Base-by-base conservation (phyloP, 2,888 invertebrate genomes). In the Anthrax anthrax region DNA sequence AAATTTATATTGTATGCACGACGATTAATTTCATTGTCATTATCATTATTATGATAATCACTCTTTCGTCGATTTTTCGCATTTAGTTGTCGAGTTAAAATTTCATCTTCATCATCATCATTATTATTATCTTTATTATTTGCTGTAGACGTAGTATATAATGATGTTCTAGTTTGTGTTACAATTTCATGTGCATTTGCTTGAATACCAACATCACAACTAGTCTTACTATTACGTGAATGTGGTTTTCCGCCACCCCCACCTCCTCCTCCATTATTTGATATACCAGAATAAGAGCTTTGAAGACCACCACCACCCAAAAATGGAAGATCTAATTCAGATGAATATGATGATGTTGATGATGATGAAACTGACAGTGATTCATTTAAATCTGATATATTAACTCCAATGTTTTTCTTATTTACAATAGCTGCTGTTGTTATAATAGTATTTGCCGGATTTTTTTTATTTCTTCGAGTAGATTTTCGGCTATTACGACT, bases 171-270 rank as follows among this genome's bases (percentile, higher is more conserved):
- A 18, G 70, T 71, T 38, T 70, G 70, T 16, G 60, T 62, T 16
- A 66, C 69, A 41, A 75, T 71, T 54, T 75, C 75, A 48, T 69
- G 70, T 3, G 73, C 71, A 57, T 73, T 73, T 1, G 75, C 72
- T 56, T 75, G 75, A n/a, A 75, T 74, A 10, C 74, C 75, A 10
- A 75, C 74, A 53, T 75, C 75, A 44, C 71, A 73, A 40, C 74
- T 74, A 2, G 70, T 72, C 55, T 72, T 72, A 49, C 73, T 73
- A 46, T 70, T 72, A 10, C 71, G 66, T 13, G 72, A 72, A 56
- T 66, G 62, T 9, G 65, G 64, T 52, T 68, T 70, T 5, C 45
- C 44, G 9, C 19, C 52, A 43, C 16, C n/a, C 8, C 13, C 13
- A 32, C 29, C 8, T 12, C 12, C 12, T 12, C 29, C 60, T 38